Evolutionary conservation across 2,797 vertebrate species (phyloP).

Genomic region (Chiroxiphia lanceolata): DNA sequence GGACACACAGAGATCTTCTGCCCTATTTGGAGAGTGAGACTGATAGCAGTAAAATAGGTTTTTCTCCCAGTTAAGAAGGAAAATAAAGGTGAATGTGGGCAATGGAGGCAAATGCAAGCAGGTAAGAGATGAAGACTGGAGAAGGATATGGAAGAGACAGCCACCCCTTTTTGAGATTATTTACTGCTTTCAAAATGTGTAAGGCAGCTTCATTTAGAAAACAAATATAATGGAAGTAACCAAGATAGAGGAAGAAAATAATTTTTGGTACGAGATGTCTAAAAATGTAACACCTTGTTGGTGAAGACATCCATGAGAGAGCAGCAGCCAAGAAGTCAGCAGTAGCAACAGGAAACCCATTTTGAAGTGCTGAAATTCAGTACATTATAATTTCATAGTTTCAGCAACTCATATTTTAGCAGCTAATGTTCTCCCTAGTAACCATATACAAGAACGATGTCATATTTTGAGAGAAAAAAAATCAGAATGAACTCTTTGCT

Average conservation of each 20-base stretch:
- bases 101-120: not conserved
- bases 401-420: not conserved
- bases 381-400: not conserved
- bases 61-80: not conserved
- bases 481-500: not conserved
- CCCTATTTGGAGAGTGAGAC: not conserved
- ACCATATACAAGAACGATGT: not conserved
- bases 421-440: not conserved
- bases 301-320: not conserved
- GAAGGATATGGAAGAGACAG: not conserved
- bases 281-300: not conserved
- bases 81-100: not conserved
- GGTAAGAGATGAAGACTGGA: not conserved
- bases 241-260: not conserved
- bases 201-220: not conserved
- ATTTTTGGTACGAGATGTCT: not conserved
- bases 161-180: not conserved
- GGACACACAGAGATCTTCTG: not conserved
- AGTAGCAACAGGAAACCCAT: not conserved
- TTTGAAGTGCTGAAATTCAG: not conserved
- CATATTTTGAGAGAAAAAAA: not conserved
- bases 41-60: not conserved
- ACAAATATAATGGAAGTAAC: not conserved
- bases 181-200: not conserved
- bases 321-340: not conserved